Evolutionary conservation across 2,113 vertebrate species (phyloP).

Genomic region (Tenrec ecaudatus): DNA sequence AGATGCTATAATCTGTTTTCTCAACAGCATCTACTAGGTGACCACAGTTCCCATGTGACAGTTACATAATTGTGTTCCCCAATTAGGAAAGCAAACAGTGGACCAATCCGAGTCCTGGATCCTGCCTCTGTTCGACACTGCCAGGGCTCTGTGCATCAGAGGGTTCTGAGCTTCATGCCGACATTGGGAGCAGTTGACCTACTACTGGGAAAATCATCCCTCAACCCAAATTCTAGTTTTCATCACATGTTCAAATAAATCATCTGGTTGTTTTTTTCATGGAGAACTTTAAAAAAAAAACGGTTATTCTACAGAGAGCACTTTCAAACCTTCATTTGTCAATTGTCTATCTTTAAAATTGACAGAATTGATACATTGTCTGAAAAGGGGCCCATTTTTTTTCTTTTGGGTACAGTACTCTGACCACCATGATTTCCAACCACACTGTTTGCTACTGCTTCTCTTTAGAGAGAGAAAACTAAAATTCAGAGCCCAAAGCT

Average conservation of each 20-base stretch:
- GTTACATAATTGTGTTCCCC: not conserved
- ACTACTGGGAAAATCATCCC: not conserved
- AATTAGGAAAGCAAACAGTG: slow-evolving; percentile 9
- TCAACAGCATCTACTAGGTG: not conserved
- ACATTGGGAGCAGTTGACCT: slow-evolving; percentile 52
- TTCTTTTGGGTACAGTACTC: not conserved
- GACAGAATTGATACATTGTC: not conserved
- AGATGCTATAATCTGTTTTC: not conserved
- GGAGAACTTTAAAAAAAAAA: slow-evolving; percentile 21
- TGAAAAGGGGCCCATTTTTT: not conserved
- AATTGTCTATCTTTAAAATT: not conserved
- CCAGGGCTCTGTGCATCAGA: not conserved
- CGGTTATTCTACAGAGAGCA: not conserved
- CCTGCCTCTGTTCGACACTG: not conserved
- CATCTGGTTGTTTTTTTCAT: slow-evolving; percentile 37
- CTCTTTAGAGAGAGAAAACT: slow-evolving; percentile 42
- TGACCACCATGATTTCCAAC: not conserved
- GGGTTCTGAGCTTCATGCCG: not conserved
- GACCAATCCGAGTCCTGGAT: not conserved
- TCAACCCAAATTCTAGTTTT: not conserved
- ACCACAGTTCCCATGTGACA: not conserved
- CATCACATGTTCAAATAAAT: not conserved
- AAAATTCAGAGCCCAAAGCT: not conserved
- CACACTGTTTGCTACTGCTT: not conserved
- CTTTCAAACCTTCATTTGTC: slow-evolving; percentile 22